Evolutionary conservation across 2,113 vertebrate species (phyloP).

Genomic region (Chaenocephalus aceratus): DNA sequence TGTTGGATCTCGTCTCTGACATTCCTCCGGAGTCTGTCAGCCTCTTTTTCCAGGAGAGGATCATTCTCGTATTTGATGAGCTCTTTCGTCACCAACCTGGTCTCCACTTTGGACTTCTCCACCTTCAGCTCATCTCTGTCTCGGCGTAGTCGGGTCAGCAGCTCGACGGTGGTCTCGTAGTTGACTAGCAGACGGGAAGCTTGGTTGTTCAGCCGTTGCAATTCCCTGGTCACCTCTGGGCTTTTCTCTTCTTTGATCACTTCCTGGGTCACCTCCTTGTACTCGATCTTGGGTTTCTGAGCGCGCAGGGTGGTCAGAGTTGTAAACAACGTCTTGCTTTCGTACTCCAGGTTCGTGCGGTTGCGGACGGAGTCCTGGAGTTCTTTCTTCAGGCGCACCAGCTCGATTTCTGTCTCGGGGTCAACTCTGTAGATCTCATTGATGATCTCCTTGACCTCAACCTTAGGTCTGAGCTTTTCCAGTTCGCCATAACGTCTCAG

Average conservation of each 20-base stretch:
- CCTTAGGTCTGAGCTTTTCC: slow-evolving; percentile 84
- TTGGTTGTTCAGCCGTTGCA: slow-evolving; percentile 89
- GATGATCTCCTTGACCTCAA: slow-evolving; percentile 91
- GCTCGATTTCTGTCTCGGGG: slow-evolving; percentile 89
- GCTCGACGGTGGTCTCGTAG: slow-evolving; percentile 83
- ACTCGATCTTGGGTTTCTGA: slow-evolving; percentile 90
- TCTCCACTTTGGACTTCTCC: slow-evolving; percentile 93
- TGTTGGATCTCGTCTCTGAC: slow-evolving; percentile 87
- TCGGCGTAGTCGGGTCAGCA: slow-evolving; percentile 87
- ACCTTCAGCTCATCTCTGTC: slow-evolving; percentile 90
- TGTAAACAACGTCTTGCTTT: slow-evolving; percentile 77
- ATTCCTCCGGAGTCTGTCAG: slow-evolving; percentile 87
- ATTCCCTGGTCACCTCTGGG: slow-evolving; percentile 92
- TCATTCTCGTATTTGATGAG: slow-evolving; percentile 92
- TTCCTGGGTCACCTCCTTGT: slow-evolving; percentile 91
- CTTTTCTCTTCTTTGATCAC: slow-evolving; percentile 92
- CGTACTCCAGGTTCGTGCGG: slow-evolving; percentile 79
- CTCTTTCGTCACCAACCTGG: slow-evolving; percentile 90
- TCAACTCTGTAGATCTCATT: slow-evolving; percentile 90
- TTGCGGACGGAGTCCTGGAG: slow-evolving; percentile 82
- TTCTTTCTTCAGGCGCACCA: slow-evolving; percentile 85
- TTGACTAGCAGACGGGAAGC: slow-evolving; percentile 87
- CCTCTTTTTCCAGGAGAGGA: slow-evolving; percentile 93
- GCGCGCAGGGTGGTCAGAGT: slow-evolving; percentile 84
- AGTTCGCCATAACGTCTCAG: slow-evolving; percentile 75